Evolutionary conservation across 2,113 vertebrate genomes (phyloP), one percentile per base, ranked within the genome.

Genomic region (Helogale parvula): DNA sequence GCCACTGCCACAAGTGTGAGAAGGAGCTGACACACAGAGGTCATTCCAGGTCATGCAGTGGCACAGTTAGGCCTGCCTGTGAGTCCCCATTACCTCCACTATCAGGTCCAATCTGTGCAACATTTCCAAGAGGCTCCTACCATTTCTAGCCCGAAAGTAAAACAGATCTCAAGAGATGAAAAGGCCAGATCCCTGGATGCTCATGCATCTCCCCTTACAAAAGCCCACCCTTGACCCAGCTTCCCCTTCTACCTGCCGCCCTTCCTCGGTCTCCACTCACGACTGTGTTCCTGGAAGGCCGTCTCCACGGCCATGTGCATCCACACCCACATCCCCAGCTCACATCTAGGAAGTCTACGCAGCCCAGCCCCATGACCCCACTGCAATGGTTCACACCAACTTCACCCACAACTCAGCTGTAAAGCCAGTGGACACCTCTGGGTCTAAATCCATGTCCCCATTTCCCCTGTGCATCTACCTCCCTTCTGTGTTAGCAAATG

Each of bases 71-170:
- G 31, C n/a, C 57, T 57, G 45, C 74, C 88, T 60, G 21, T 31
- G 68, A 57, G 54, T 16, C n/a, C 94, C 57, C 45, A 7, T 81
- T 57, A 87, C 5, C 83, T 86, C 76, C 15, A 6, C 45, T 50
- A 45, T n/a, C 65, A 84, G 76, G 65, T n/a, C 19, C 27, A 29
- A 57, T 45, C 47, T 79, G 57, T 63, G 66, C 68, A 57, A 54
- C 12, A 31, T 41, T 71, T 95, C 38, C 60, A 86, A 92, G 72
- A 60, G 85, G 60, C 60, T 65, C 45, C 25, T 3, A 66, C 45
- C 13, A 41, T 93, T 69, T 57, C 89, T 90, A 91, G 71, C 72
- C 79, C 60, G 35, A 71, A 89, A 41, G 50, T 63, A 71, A 96
- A 90, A 85, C 6, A 84, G 38, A 90, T 16, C 33, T 38, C 11